Evolutionary conservation across 2,888 invertebrate species (phyloP), one percentile per base, ranked within the genome.

Genomic region (Clistopyga incitator): DNA sequence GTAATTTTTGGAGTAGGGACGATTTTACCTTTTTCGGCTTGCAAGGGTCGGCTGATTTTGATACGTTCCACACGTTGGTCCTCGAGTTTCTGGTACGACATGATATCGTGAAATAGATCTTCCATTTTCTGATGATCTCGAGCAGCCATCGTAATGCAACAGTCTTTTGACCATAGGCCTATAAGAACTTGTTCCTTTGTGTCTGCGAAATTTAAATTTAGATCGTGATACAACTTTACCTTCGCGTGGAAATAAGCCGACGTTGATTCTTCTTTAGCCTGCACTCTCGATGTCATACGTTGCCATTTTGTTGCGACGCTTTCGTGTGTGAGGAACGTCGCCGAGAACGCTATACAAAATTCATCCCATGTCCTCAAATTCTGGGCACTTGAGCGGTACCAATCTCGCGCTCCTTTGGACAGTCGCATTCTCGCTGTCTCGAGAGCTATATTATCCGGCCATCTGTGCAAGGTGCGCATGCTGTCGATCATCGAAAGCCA

Each of bases 361-460:
- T 38, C 13, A 1, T 54, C 45, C 72, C 72, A 72, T 38, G 38
- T 38, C 38, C 38, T 38, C 38, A 38, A 38, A 8, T 38, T 0
- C 38, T 38, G 38, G 1, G 29, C 65, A 10, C 65, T 25, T 23
- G 34, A 64, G 3, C 18, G 20, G 6, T 76, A 76, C 65, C 65
- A 76, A 18, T 76, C 65, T 3, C 76, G 76, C 8, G 76, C 64
- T 6, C 76, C 76, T 38, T 13, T 18, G 6, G 20, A 13, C n/a
- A 76, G 65, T 52, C 65, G 76, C 13, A 65, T 34, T 3, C 76
- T 64, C 1, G 76, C 65, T 1, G 76, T 65, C 15, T 76, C 65
- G 18, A 76, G 20, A 6, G 76, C 67, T 15, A 76, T 38, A 15
- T 42, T 76, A 8, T 45, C 76, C 6, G 76, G 67, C 76, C 76